phyloP scores from a whole-genome alignment of 2,113 vertebrate species.

The Corythornis madagascariensis region DNA sequence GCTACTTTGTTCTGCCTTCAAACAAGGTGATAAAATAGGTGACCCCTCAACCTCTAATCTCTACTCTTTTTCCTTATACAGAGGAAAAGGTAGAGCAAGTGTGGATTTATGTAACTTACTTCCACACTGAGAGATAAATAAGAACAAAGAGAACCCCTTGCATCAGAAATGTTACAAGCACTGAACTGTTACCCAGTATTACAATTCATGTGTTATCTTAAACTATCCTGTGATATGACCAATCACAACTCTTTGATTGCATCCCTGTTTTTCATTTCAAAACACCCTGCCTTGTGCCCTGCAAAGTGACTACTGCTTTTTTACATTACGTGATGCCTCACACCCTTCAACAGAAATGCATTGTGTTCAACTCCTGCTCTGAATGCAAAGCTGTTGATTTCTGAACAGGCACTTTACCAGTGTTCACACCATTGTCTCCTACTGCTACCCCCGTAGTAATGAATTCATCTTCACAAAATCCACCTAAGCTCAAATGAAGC shows the following conservation, averaged over 20 bases:
- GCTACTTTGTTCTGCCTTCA: background rate
- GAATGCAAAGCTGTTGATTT: slow-evolving; percentile 16
- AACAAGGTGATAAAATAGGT: background rate
- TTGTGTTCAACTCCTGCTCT: background rate
- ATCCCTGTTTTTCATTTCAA: background rate
- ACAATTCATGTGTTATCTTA: background rate
- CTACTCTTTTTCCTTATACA: background rate
- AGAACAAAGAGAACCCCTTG: background rate
- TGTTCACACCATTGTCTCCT: background rate
- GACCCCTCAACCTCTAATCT: background rate
- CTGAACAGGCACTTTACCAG: background rate
- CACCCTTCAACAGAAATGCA: background rate
- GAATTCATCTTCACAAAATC: background rate
- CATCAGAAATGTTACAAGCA: background rate
- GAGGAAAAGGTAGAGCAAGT: background rate
- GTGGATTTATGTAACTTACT: background rate
- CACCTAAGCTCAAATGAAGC: background rate
- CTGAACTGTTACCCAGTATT: background rate
- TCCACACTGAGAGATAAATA: background rate
- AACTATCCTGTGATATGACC: background rate
- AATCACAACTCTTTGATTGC: background rate
- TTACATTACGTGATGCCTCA: background rate
- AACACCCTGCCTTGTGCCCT: background rate
- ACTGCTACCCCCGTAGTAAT: background rate
- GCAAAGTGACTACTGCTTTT: background rate